phyloP scores from a whole-genome alignment of 2,797 vertebrate species.

The Tolypeutes matacus region DNA sequence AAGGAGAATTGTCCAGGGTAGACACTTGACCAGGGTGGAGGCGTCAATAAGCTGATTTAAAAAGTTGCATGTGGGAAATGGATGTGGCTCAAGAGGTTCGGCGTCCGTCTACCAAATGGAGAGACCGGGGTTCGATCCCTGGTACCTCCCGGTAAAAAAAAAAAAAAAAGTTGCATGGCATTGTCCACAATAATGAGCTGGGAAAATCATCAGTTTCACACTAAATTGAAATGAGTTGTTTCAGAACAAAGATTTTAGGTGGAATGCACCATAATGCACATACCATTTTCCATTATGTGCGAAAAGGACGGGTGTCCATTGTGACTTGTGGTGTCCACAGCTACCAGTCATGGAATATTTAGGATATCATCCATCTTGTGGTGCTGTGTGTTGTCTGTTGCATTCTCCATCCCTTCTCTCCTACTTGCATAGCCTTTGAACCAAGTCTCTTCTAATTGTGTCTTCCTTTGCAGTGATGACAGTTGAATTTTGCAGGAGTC shows the following conservation, averaged over 20 bases:
- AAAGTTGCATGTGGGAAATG: not conserved
- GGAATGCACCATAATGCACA: not conserved
- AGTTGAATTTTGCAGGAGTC: not conserved
- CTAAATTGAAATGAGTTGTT: not conserved
- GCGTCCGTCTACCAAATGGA: too few relatives aligned
- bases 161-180: not conserved
- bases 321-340: not conserved
- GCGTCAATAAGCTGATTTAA: not conserved
- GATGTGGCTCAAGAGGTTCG: too few relatives aligned
- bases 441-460: not conserved
- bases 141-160: too few relatives aligned
- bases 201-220: not conserved
- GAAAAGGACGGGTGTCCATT: not conserved
- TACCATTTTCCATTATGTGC: not conserved
- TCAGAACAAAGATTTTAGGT: not conserved
- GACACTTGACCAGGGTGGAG: not conserved
- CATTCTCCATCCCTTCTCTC: not conserved
- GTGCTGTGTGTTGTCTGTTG: not conserved
- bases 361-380: not conserved
- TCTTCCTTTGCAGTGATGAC: not conserved
- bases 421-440: too few relatives aligned
- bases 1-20: not conserved
- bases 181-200: not conserved
- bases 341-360: not conserved
- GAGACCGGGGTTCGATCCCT: too few relatives aligned